A percentile compares a stretch with the other conserved stretches of the same genome.
These are phyloP conservation scores for Coptotermes formosanus DNA, from an alignment of 1,140 invertebrate genomes.

Conservation along the genomic window DNA sequence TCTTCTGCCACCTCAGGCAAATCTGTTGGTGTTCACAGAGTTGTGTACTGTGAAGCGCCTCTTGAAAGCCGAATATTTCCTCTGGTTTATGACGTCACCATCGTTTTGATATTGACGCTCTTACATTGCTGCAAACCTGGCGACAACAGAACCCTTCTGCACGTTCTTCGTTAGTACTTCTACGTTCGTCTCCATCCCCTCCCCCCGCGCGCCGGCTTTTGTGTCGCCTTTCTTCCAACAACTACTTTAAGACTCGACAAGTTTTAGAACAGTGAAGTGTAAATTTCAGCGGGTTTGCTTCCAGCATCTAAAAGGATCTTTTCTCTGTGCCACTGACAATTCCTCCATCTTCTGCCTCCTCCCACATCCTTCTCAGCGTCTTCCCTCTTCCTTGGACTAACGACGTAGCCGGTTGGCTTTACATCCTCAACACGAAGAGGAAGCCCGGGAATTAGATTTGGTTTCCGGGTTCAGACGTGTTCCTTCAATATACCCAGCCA, in stretches of 20 bases:
- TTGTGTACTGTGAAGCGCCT: no score
- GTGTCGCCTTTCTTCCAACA: not conserved
- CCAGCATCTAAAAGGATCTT: slow-evolving; percentile 10
- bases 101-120: not conserved
- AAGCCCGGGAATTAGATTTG: slow-evolving; percentile 11
- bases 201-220: not conserved
- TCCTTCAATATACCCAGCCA: not conserved
- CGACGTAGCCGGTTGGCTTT: not conserved
- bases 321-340: not conserved
- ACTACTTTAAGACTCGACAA: slow-evolving; percentile 7
- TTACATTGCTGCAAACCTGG: not conserved
- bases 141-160: not conserved
- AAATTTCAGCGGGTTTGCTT: not conserved
- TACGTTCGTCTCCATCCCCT: not conserved
- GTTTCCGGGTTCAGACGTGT: not conserved
- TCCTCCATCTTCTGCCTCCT: not conserved
- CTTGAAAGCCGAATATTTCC: no score
- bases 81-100: not conserved
- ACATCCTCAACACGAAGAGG: slow-evolving; percentile 17
- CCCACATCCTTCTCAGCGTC: no score
- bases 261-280: slow-evolving; percentile 18
- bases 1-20: no score
- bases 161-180: slow-evolving; percentile 18
- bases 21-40: no score
- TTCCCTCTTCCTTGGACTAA: no score